These are phyloP conservation scores for Pantherophis alleghaniensis DNA, from an alignment of 2,797 vertebrate genomes.

Conservation along the genomic window DNA sequence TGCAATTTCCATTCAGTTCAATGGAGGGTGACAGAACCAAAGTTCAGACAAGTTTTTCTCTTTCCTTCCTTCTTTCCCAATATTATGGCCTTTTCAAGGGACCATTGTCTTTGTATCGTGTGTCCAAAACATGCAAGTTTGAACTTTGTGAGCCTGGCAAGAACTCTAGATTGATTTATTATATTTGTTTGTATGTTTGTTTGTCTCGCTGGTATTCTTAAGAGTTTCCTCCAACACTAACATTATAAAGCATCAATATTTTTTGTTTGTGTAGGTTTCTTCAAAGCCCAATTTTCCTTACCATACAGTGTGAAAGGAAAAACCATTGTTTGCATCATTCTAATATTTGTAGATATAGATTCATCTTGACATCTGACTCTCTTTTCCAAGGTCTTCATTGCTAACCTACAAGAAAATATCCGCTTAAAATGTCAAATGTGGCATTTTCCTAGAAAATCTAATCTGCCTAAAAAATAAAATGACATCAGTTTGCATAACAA, in stretches of 20 bases:
- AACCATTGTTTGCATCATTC: not conserved
- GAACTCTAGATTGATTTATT: not conserved
- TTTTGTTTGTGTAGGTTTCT: not conserved
- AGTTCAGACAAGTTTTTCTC: not conserved
- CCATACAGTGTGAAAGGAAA: not conserved
- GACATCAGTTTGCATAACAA: not conserved
- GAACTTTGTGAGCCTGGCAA: not conserved
- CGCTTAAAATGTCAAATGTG: not conserved
- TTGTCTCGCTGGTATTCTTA: not conserved
- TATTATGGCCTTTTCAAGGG: not conserved
- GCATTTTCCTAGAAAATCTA: not conserved
- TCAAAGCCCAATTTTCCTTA: not conserved
- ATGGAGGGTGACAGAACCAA: not conserved
- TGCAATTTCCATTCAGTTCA: not conserved
- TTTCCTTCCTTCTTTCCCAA: not conserved
- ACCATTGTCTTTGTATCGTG: not conserved
- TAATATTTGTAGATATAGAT: not conserved
- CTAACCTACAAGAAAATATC: not conserved
- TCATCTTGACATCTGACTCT: not conserved
- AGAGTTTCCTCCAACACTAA: not conserved
- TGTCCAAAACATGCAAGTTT: not conserved
- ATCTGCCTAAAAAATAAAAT: not conserved
- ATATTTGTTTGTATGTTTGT: not conserved
- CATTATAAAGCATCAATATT: not conserved
- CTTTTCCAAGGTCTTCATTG: not conserved